These are phyloP conservation scores for Prunella strophiata DNA, from an alignment of 2,797 vertebrate genomes.

Conservation along the genomic window DNA sequence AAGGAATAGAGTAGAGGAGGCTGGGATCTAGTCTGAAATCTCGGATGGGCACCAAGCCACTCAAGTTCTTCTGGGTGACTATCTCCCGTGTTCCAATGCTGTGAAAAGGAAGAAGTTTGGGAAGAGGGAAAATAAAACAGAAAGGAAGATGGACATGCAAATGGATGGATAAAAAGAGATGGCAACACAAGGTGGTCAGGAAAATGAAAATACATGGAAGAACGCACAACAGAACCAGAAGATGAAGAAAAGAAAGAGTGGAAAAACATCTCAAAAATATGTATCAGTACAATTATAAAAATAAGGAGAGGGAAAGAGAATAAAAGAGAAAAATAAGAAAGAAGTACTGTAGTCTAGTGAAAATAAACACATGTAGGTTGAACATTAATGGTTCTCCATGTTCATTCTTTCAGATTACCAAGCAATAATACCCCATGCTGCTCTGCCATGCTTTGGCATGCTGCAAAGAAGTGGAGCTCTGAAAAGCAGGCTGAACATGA, in stretches of 20 bases:
- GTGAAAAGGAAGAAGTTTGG: conserved; percentile 81
- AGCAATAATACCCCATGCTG: conserved; percentile 77
- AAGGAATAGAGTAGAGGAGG: conserved; percentile 97
- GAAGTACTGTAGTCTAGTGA: conserved; percentile 81
- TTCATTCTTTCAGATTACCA: conserved; percentile 77
- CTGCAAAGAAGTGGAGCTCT: conserved; percentile 74
- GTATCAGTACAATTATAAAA: conserved; percentile 76
- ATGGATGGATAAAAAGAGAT: conserved; percentile 51
- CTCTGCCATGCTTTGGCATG: conserved; percentile 79
- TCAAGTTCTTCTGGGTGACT: conserved; percentile 99
- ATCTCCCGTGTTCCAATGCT: conserved; percentile 99
- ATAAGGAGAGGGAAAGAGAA: conserved; percentile 84
- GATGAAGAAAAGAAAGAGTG: conserved; percentile 54
- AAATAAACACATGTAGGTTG: conserved; percentile 82
- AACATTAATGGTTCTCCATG: conserved; percentile 84
- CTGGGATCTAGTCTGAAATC: conserved; percentile 96
- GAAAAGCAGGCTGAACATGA: conserved; percentile 83
- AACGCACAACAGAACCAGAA: conserved; percentile 72
- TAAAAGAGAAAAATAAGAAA: conserved; percentile 91
- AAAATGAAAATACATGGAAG: conserved; percentile 56
- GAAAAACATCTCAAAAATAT: conserved; percentile 71
- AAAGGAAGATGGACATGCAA: conserved; percentile 48
- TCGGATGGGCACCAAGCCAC: conserved; percentile 95
- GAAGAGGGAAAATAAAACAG: conserved; percentile 70
- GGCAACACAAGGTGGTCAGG: conserved; percentile 33